phyloP scores from a whole-genome alignment of 2,888 invertebrate species.

The Actias luna region DNA sequence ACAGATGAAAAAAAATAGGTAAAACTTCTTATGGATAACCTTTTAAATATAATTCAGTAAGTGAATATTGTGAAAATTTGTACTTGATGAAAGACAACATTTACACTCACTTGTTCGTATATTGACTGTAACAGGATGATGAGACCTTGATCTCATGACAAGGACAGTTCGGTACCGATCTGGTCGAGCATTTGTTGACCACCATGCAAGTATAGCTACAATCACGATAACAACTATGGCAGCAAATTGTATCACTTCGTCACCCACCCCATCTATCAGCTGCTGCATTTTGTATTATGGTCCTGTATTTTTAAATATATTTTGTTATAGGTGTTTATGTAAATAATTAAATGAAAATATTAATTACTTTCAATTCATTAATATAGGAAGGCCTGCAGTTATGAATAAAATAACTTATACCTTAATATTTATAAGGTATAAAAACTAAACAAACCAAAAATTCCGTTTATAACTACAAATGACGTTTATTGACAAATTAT shows the following conservation, averaged over 20 bases:
- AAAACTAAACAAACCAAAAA: no score
- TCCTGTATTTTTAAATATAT: background rate
- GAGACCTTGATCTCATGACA: constrained; percentile 77
- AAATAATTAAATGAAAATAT: background rate
- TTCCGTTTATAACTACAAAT: no score
- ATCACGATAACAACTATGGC: constrained; percentile 78
- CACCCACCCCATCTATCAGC: constrained; percentile 91
- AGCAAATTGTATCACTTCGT: constrained; percentile 90
- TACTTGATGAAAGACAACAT: background rate
- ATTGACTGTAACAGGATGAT: constrained; percentile 65
- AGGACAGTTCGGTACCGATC: constrained; percentile 86
- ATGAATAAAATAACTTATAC: no score
- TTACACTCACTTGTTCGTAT: constrained; percentile 57
- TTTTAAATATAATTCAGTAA: no score
- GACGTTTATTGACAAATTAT: no score
- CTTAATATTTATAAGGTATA: no score
- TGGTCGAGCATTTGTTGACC: constrained; percentile 87
- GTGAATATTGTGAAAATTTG: background rate
- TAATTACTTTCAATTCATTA: no score
- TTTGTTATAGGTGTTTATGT: background rate
- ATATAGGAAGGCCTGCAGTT: no score
- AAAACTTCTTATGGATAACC: no score
- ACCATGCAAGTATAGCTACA: constrained; percentile 88
- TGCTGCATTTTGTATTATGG: constrained; percentile 80
- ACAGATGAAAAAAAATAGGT: no score